Conservation (phyloP, 2,113 vertebrate species). For the Phasianus colchicus region DNA sequence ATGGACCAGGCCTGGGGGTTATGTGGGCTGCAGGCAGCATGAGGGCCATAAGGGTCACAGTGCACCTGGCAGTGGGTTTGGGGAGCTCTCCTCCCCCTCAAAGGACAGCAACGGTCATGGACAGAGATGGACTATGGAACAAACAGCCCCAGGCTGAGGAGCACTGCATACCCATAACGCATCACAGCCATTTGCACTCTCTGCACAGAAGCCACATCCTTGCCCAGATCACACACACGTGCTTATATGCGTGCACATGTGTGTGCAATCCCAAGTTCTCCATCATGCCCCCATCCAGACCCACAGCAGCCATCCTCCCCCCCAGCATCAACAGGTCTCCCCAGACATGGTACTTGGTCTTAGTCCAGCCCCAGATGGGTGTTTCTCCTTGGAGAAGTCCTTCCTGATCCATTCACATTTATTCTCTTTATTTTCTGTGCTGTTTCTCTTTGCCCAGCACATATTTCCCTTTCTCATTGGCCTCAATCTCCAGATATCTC, state of each 20-base stretch:
- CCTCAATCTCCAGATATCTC: conserved; percentile 19
- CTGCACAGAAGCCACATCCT: neutral
- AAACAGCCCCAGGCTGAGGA: neutral
- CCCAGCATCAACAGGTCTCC: neutral
- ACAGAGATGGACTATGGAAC: neutral
- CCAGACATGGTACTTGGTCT: neutral
- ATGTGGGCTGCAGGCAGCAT: fast-evolving
- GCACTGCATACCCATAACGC: no score
- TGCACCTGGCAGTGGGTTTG: neutral
- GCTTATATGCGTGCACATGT: no score
- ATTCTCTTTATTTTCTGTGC: neutral
- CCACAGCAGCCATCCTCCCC: no score
- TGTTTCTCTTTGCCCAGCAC: neutral
- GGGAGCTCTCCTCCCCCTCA: neutral
- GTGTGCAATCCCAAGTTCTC: neutral
- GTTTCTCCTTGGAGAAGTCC: neutral
- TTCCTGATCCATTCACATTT: neutral
- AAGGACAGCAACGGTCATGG: neutral
- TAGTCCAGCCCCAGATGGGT: fast-evolving
- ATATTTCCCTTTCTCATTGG: neutral
- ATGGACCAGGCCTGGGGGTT: neutral
- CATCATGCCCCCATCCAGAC: neutral
- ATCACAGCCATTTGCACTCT: neutral
- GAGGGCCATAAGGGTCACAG: fast-evolving
- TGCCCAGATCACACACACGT: fast-evolving